Evolutionary conservation across 2,888 invertebrate genomes (phyloP), one percentile per base, ranked within the genome.

Genomic region (Lycaena phlaeas): DNA sequence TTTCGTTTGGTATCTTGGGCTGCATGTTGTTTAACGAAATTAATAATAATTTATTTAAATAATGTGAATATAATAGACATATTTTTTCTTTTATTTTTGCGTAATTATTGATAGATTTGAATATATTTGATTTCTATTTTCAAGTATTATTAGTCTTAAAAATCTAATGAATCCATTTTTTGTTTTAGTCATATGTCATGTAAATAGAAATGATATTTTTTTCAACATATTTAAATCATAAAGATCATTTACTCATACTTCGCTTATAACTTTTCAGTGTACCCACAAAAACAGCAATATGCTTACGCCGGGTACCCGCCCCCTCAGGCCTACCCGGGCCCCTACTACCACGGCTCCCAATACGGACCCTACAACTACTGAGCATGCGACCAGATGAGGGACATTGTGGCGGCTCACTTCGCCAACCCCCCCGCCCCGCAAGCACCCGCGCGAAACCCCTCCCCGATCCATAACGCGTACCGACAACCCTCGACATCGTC

Each of bases 361-460:
- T 96, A 96, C 72, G 95, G 94, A 40, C 95, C 95, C 38, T 96
- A 96, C 87, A 95, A 95, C 85, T 96, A 96, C 85, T 96, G 89
- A 90, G 66, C 77, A 64, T 47, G 65, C 69, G 78, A 84, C 81
- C 85, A 85, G 84, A 84, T 79, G 78, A 79, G 82, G 81, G 84
- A 81, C 58, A 59, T 70, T 48, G 73, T 64, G 77, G 77, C 82
- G 75, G 75, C 77, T 50, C 64, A 68, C 70, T 72, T 69, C 70
- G 64, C 66, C 62, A 72, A 72, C 71, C 63, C 77, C 52, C 64
- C 82, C 68, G 81, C 78, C 59, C 81, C 82, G 56, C 81, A 79
- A 56, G 78, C 78, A 50, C 81, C 79, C 71, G 75, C 79, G 65
- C 71, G 78, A 44, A 75, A 73, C 71, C 56, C 63, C 51, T 56